Evolutionary conservation across 2,113 vertebrate genomes (phyloP).

Genomic region (Anolis sagrei): DNA sequence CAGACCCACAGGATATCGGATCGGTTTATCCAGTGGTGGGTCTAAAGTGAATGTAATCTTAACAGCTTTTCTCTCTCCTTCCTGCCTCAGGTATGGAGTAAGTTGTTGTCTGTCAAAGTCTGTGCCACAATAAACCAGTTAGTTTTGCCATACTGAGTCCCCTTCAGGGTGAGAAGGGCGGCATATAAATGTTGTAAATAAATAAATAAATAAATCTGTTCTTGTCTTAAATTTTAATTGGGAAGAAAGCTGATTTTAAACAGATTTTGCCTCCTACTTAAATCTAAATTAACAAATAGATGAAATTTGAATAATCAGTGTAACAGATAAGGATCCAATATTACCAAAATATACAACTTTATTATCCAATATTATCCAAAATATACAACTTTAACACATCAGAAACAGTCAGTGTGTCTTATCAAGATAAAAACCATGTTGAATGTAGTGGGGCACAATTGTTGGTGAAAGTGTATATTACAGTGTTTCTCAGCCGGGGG

Average conservation of each 20-base stretch:
- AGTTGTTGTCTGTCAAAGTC: not conserved
- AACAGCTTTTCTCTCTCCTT: not conserved
- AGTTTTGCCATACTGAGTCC: not conserved
- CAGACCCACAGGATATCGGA: not conserved
- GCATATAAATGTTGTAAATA: too few relatives aligned
- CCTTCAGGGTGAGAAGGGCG: too few relatives aligned
- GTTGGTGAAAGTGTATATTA: not conserved
- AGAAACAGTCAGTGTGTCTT: not conserved
- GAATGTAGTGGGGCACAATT: not conserved
- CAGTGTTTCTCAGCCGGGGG: too few relatives aligned
- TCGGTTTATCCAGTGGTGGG: not conserved
- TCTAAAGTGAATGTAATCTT: not conserved
- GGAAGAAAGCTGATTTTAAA: not conserved
- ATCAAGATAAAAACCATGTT: not conserved
- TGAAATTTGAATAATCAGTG: not conserved
- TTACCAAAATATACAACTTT: not conserved
- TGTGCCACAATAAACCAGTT: constrained; percentile 15
- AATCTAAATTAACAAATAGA: not conserved
- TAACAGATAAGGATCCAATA: not conserved
- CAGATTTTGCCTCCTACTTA: too few relatives aligned
- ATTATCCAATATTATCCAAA: too few relatives aligned
- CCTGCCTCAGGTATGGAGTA: not conserved
- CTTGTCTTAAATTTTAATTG: not conserved
- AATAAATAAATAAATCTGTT: too few relatives aligned
- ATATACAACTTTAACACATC: too few relatives aligned